phyloP scores from a whole-genome alignment of 2,113 vertebrate species.

The Crypturellus undulatus region DNA sequence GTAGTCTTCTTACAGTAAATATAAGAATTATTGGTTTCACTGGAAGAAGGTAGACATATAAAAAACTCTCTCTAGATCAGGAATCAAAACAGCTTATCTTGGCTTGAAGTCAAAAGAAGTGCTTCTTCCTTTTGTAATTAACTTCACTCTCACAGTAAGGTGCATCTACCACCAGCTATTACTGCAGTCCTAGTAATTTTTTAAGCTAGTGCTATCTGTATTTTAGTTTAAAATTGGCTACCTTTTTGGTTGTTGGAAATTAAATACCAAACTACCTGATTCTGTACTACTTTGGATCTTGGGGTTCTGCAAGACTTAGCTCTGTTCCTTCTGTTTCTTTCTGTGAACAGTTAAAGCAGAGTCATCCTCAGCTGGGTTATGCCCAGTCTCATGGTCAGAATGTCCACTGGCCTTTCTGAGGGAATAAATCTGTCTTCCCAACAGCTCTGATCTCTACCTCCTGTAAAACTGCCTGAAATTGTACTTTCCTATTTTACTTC shows the following conservation, averaged over 20 bases:
- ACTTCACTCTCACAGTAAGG: not conserved
- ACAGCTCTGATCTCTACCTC: not conserved
- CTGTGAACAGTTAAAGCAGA: not conserved
- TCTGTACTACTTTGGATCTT: not conserved
- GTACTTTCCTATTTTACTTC: not conserved
- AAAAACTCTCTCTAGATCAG: not conserved
- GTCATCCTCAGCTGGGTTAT: not conserved
- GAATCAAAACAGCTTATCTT: not conserved
- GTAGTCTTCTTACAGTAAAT: not conserved
- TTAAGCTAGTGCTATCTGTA: not conserved
- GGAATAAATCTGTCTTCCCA: not conserved
- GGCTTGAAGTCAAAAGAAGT: not conserved
- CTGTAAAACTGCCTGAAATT: not conserved
- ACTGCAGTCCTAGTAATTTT: not conserved
- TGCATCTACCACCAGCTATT: not conserved
- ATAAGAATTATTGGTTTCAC: not conserved
- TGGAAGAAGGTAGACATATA: not conserved
- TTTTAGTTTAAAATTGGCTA: not conserved
- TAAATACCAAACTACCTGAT: not conserved
- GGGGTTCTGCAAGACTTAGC: not conserved
- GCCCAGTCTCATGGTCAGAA: not conserved
- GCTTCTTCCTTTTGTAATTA: not conserved
- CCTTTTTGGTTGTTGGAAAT: not conserved
- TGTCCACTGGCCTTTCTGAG: accelerated
- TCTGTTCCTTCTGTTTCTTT: not conserved